Conservation (phyloP, 2,797 vertebrate species). For the Pangasius mekongensis region DNA sequence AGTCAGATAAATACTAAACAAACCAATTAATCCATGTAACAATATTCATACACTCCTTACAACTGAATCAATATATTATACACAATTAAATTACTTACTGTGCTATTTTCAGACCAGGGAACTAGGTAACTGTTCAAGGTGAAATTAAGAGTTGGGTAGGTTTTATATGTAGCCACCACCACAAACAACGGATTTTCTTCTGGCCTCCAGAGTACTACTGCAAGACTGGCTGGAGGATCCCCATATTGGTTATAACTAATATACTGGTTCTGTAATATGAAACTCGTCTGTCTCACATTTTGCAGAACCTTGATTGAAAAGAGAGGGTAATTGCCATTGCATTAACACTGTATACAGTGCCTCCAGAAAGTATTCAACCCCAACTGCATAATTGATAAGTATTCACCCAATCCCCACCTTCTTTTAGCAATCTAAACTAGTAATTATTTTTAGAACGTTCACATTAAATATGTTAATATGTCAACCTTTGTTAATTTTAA, state of each 20-base stretch:
- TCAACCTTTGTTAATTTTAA: neutral
- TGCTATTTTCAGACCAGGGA: conserved; percentile 70
- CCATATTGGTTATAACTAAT: conserved; percentile 77
- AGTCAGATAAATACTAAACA: neutral
- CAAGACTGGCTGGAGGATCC: conserved; percentile 70
- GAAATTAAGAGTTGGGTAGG: conserved; percentile 59
- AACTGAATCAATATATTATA: neutral
- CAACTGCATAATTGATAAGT: neutral
- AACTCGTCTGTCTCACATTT: conserved; percentile 79
- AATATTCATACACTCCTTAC: neutral
- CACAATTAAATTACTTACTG: conserved; percentile 57
- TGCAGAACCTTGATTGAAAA: conserved; percentile 75
- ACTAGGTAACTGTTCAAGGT: conserved; percentile 65
- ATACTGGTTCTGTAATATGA: conserved; percentile 72
- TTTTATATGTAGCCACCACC: conserved; percentile 70
- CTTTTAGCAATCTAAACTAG: neutral
- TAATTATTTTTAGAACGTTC: neutral
- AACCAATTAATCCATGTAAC: neutral
- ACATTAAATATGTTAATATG: neutral
- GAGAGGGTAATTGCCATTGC: neutral
- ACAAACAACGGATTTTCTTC: conserved; percentile 52
- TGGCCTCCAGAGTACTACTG: conserved; percentile 79
- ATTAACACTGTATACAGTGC: neutral
- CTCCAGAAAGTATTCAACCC: neutral
- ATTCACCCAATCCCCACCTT: neutral